phyloP scores from a whole-genome alignment of 2,797 vertebrate genomes.

The Helostoma temminkii region DNA sequence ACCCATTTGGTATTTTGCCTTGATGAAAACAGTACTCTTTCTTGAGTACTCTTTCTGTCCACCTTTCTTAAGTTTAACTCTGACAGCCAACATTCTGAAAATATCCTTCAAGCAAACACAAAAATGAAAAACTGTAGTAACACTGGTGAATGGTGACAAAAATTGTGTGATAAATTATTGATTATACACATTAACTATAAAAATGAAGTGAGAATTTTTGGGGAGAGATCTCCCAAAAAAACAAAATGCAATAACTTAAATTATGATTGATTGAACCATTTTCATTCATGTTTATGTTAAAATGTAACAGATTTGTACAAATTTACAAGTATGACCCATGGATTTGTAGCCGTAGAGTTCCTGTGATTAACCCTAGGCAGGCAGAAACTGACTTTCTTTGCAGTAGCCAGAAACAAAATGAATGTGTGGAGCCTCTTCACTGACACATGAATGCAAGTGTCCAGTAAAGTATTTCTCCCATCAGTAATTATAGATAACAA shows the following conservation, averaged over 20 bases:
- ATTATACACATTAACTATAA: slow-evolving; percentile 24
- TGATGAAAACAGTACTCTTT: slow-evolving; percentile 29
- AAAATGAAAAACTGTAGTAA: slow-evolving; percentile 6
- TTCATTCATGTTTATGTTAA: slow-evolving; percentile 39
- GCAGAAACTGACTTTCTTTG: slow-evolving; percentile 17
- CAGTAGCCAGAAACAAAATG: slow-evolving; percentile 14
- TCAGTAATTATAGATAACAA: slow-evolving; percentile 1
- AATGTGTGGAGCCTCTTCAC: slow-evolving; percentile 13
- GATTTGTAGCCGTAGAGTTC: slow-evolving; percentile 9
- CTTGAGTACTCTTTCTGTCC: no score
- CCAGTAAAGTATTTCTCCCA: slow-evolving; percentile 19
- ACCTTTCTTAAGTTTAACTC: neutral
- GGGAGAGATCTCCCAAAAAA: slow-evolving; percentile 5
- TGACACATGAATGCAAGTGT: slow-evolving; percentile 18
- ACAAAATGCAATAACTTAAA: slow-evolving; percentile 57
- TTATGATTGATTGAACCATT: slow-evolving; percentile 28
- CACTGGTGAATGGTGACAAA: neutral
- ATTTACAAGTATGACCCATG: slow-evolving; percentile 47
- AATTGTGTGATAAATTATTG: slow-evolving; percentile 35
- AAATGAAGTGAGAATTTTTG: slow-evolving; percentile 19
- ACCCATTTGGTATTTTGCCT: slow-evolving; percentile 16
- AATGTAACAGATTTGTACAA: slow-evolving; percentile 50
- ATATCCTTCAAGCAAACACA: slow-evolving; percentile 9
- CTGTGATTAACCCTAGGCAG: slow-evolving; percentile 7
- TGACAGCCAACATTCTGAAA: neutral